Conservation (phyloP, 2,888 invertebrate genomes). For the Leptinotarsa juncta region DNA sequence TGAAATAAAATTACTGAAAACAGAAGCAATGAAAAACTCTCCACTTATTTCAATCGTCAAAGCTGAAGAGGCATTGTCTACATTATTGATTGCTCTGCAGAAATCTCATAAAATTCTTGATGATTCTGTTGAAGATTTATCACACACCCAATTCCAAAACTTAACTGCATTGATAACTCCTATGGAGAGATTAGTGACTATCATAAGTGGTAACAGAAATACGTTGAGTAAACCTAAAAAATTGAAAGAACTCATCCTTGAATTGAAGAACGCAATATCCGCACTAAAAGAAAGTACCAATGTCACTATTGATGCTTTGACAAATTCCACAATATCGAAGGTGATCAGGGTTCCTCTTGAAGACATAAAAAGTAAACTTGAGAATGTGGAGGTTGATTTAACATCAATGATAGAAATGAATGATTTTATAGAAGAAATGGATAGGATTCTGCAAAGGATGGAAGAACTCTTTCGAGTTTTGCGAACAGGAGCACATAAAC, state of each 20-base stretch:
- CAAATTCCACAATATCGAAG: slow-evolving; percentile 8
- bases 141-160: slow-evolving; percentile 25
- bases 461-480: slow-evolving; percentile 36
- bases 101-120: neutral
- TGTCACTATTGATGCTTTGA: slow-evolving; percentile 1
- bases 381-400: slow-evolving; percentile 11
- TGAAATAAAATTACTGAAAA: neutral
- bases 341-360: slow-evolving; percentile 27
- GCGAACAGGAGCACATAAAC: slow-evolving; percentile 30
- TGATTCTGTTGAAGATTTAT: slow-evolving; percentile 31
- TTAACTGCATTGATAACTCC: slow-evolving; percentile 26
- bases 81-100: neutral
- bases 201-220: slow-evolving; percentile 21
- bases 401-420: neutral
- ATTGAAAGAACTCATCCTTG: slow-evolving; percentile 37
- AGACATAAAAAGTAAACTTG: slow-evolving; percentile 9
- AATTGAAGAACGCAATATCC: slow-evolving; percentile 28
- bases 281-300: slow-evolving; percentile 8
- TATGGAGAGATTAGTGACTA: slow-evolving; percentile 32
- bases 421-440: neutral
- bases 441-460: slow-evolving; percentile 24
- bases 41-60: slow-evolving; percentile 45
- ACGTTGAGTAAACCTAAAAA: slow-evolving; percentile 27
- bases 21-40: neutral
- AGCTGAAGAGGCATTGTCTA: slow-evolving; percentile 10